phyloP scores from a whole-genome alignment of 2,797 vertebrate genomes.

The Sternarchorhynchus goeldii region DNA sequence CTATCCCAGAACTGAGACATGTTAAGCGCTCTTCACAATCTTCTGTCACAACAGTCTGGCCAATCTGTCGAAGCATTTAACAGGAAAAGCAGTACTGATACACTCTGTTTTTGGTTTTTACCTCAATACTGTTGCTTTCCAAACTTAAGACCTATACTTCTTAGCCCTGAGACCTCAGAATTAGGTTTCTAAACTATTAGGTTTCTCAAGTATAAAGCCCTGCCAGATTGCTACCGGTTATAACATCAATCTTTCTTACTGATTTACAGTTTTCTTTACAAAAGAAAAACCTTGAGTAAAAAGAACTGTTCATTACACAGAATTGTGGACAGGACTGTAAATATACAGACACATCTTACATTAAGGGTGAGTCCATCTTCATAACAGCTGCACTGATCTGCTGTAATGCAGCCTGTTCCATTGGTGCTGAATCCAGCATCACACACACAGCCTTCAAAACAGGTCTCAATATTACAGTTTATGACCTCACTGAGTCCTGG shows the following conservation, averaged over 20 bases:
- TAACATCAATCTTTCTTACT: no score
- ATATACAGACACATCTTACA: not conserved
- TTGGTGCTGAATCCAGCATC: conserved; percentile 67
- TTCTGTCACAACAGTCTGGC: conserved; percentile 52
- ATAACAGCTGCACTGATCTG: conserved; percentile 71
- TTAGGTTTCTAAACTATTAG: no score
- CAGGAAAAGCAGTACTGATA: not conserved
- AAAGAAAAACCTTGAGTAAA: not conserved
- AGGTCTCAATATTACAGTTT: conserved; percentile 54
- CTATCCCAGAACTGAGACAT: conserved; percentile 52
- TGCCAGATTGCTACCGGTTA: no score
- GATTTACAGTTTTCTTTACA: not conserved
- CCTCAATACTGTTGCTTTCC: conserved; percentile 45
- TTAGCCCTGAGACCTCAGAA: no score
- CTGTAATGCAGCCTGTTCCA: conserved; percentile 66
- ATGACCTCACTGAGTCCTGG: conserved; percentile 57
- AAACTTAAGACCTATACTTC: not conserved
- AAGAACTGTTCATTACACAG: not conserved
- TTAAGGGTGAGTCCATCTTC: conserved; percentile 48
- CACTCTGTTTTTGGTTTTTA: conserved; percentile 32
- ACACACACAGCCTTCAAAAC: conserved; percentile 76
- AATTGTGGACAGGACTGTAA: not conserved
- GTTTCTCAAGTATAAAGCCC: no score
- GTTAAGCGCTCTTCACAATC: conserved; percentile 47
- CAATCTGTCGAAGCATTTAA: conserved; percentile 51